Evolutionary conservation across 92 coral and sea anemone genomes (phyloP).

Genomic region (Zoanthus sociatus): DNA sequence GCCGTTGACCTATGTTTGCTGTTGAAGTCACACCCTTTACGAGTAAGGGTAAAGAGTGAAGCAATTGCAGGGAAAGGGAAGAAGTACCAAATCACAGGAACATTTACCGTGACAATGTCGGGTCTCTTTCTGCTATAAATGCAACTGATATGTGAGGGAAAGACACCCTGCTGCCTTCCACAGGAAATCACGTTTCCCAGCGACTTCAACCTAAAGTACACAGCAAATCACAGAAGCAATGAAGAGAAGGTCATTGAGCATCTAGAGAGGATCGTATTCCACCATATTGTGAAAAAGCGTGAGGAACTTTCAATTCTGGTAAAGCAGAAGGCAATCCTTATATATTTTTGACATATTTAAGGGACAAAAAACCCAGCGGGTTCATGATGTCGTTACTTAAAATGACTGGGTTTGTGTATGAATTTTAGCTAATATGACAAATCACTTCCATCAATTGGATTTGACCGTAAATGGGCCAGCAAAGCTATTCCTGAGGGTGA

Average conservation of each 20-base stretch:
- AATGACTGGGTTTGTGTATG: slow-evolving; percentile 53
- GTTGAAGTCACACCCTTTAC: too few species aligned
- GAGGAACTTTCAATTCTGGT: too few species aligned
- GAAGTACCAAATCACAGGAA: slow-evolving; percentile 52
- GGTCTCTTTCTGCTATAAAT: too few species aligned
- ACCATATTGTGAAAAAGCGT: slow-evolving; percentile 32
- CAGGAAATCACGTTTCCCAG: neutral
- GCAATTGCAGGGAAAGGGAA: slow-evolving; percentile 25
- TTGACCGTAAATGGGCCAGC: slow-evolving; percentile 48
- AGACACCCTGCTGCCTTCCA: neutral
- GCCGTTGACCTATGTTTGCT: too few species aligned
- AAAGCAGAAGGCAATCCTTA: too few species aligned
- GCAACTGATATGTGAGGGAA: too few species aligned
- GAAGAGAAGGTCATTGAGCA: slow-evolving; percentile 52
- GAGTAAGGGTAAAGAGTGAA: slow-evolving; percentile 44
- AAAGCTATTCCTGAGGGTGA: slow-evolving; percentile 48
- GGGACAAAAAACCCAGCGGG: too few species aligned
- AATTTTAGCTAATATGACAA: neutral
- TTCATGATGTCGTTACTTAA: slow-evolving; percentile 31
- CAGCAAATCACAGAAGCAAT: slow-evolving; percentile 58
- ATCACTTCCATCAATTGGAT: too few species aligned
- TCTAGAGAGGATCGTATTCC: slow-evolving; percentile 26
- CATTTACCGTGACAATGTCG: neutral
- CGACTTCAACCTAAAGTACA: slow-evolving; percentile 37
- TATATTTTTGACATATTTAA: too few species aligned